Base-by-base conservation (phyloP, 2,113 vertebrate genomes). In the Lontra canadensis region DNA sequence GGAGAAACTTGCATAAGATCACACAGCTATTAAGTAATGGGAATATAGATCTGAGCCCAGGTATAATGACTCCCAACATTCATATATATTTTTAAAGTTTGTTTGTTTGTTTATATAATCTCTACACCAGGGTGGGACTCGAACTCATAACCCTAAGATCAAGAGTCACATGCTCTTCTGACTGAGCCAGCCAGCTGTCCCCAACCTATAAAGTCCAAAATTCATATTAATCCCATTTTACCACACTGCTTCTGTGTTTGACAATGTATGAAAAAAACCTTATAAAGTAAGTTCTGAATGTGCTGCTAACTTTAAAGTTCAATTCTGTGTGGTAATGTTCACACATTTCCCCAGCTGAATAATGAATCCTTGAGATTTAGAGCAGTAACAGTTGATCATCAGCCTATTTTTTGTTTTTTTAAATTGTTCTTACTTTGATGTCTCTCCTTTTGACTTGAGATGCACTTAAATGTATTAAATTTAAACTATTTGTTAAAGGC, bases 301-400 rank as follows among this genome's bases (percentile, higher is more conserved):
- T 87, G 23, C 26, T 65, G 49, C 94, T 34, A 44, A 17, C 71
- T 86, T 85, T 89, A 20, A 86, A 81, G n/a, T 89, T 82, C 57
- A 87, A 8, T 73, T 97, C 15, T 82, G 0, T 69, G 31, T 92
- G 26, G 49, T 93, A 85, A 42, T 73, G 29, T 92, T 79, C 93
- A 79, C 39, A 36, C 1, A 6, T 79, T 90, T 90, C 7, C n/a
- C 59, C 2, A 26, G 79, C 73, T 88, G 69, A 92, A 78, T 88
- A 81, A 55, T 95, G n/a, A 84, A 71, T 90, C 44, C 23, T 80
- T 95, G 82, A 93, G 31, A 90, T 78, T 73, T 76, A 86, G 65
- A 69, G 44, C 44, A 57, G 9, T 71, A 63, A 7, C 63, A 55
- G 1, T 81, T 73, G 59, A 91, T 88, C 13, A 36, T 1, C 55